Evolutionary conservation across 2,113 vertebrate genomes (phyloP).

Genomic region (Corvus hawaiiensis): DNA sequence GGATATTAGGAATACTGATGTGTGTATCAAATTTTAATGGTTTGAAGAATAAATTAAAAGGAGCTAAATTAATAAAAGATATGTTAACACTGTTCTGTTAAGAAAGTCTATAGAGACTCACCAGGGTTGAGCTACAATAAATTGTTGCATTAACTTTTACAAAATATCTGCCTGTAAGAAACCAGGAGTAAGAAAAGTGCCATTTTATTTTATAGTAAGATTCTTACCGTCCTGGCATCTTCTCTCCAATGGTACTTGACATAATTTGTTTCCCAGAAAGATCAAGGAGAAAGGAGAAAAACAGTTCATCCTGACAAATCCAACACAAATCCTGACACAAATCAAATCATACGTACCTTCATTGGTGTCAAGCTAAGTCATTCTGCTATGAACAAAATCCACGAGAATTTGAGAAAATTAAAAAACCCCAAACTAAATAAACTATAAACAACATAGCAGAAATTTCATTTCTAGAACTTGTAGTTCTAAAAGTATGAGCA

Average conservation of each 20-base stretch:
- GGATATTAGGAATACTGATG: neutral
- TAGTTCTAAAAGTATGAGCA: neutral
- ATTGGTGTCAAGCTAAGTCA: neutral
- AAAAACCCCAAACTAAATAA: rapidly evolving
- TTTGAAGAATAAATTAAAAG: neutral
- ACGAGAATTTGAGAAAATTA: neutral
- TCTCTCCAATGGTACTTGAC: neutral
- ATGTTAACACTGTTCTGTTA: neutral
- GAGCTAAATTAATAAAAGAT: neutral
- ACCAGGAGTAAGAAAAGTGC: neutral
- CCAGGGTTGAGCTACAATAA: neutral
- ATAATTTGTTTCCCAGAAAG: neutral
- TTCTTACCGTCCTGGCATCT: neutral
- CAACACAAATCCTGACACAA: neutral
- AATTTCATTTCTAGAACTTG: neutral
- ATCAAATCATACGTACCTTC: neutral
- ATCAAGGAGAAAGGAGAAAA: neutral
- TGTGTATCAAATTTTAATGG: neutral
- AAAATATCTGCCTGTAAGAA: neutral
- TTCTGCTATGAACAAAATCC: neutral
- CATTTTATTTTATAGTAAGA: neutral
- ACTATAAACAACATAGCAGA: neutral
- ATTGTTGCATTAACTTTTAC: neutral
- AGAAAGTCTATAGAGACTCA: neutral
- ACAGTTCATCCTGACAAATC: neutral